Percentiles rank a stretch among this genome's conserved stretches.
Evolutionary conservation across 2,888 invertebrate species (phyloP).

Genomic region (Pseudococcus jackbeardsleyi): DNA sequence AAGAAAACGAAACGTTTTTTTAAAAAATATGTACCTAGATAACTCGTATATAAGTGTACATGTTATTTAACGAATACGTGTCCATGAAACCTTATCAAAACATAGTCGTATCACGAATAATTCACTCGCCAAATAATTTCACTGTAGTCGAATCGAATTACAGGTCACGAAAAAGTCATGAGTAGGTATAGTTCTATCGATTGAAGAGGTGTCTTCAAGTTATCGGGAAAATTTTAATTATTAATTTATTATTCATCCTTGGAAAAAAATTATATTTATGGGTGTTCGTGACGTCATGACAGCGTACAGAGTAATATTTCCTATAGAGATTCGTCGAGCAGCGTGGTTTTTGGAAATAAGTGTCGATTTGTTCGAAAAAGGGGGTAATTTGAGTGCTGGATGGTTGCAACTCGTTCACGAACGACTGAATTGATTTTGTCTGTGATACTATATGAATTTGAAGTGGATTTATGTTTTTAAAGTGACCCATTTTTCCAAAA

Average conservation of each 20-base stretch:
- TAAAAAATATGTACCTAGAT: neutral
- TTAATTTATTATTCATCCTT: neutral
- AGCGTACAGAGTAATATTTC: neutral
- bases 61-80: neutral
- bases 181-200: neutral
- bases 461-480: too few species aligned
- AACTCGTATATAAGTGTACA: neutral
- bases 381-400: too few species aligned
- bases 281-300: neutral
- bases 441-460: too few species aligned
- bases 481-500: too few species aligned
- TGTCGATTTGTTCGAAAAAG: too few species aligned
- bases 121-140: constrained; percentile 17
- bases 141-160: constrained; percentile 1
- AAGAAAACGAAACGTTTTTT: neutral
- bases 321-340: too few species aligned
- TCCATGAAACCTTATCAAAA: constrained; percentile 9
- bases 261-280: neutral
- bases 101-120: neutral
- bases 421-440: too few species aligned
- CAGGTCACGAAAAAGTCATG: constrained; percentile 30
- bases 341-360: too few species aligned
- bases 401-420: too few species aligned
- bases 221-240: constrained; percentile 13
- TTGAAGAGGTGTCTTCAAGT: neutral